Percentiles rank a stretch among this genome's conserved stretches.
These are phyloP conservation scores for Cheilosia variabilis DNA, from an alignment of 2,888 invertebrate species.

Conservation along the genomic window DNA sequence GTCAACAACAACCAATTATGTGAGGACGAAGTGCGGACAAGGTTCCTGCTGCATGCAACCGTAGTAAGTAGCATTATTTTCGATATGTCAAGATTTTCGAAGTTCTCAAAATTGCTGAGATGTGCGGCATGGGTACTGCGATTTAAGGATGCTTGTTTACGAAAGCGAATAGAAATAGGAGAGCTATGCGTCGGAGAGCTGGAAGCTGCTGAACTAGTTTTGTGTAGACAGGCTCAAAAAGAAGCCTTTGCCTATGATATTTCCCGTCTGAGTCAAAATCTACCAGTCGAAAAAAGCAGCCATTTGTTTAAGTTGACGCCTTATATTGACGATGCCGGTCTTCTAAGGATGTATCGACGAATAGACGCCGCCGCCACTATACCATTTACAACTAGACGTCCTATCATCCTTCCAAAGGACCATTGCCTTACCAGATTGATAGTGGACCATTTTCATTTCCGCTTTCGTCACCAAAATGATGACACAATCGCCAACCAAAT, in stretches of 20 bases:
- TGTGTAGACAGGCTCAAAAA: slow-evolving; percentile 15
- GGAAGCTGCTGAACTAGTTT: slow-evolving; percentile 21
- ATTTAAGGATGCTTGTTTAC: slow-evolving; percentile 20
- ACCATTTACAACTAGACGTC: slow-evolving; percentile 9
- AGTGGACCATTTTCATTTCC: slow-evolving; percentile 24
- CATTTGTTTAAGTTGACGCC: slow-evolving; percentile 15
- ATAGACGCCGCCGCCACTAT: slow-evolving; percentile 27
- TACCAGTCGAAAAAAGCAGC: slow-evolving; percentile 9
- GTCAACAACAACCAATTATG: neutral
- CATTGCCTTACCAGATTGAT: slow-evolving; percentile 24
- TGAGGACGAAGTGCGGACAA: slow-evolving; percentile 12
- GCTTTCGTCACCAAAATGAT: slow-evolving; percentile 22
- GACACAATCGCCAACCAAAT: slow-evolving; percentile 41
- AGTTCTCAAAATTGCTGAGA: slow-evolving; percentile 21
- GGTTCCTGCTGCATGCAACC: slow-evolving; percentile 17
- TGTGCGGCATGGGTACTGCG: slow-evolving; percentile 40
- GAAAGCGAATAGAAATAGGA: slow-evolving; percentile 2
- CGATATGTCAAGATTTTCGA: slow-evolving; percentile 23
- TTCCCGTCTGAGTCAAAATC: slow-evolving; percentile 5
- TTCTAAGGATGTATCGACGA: too few species aligned
- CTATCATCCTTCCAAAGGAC: slow-evolving; percentile 36
- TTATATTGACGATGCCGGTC: too few species aligned
- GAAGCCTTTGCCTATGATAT: slow-evolving; percentile 21
- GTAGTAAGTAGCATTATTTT: slow-evolving; percentile 24
- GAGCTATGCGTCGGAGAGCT: slow-evolving; percentile 21